Evolutionary conservation across 2,113 vertebrate genomes (phyloP).

Genomic region (Protobothrops mucrosquamatus): DNA sequence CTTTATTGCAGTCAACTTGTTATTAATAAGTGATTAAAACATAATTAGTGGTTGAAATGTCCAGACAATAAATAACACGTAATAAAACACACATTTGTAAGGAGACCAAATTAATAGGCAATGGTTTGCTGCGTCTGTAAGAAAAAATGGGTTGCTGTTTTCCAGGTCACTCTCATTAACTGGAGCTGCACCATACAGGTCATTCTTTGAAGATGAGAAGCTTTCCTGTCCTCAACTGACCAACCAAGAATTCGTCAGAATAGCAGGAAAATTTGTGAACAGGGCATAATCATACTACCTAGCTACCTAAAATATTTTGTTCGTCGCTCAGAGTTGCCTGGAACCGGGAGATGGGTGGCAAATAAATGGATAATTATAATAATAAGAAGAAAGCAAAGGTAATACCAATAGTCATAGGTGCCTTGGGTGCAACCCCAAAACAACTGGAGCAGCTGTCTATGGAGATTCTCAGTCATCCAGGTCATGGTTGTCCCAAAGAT

Average conservation of each 20-base stretch:
- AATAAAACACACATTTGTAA: not conserved
- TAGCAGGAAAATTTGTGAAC: not conserved
- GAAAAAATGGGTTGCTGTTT: not conserved
- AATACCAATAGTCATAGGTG: not conserved
- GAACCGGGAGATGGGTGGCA: not conserved
- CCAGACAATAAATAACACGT: not conserved
- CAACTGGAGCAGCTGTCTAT: not conserved
- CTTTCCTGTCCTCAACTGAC: not conserved
- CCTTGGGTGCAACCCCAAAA: not conserved
- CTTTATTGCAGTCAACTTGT: not conserved
- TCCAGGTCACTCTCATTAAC: not conserved
- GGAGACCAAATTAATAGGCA: not conserved
- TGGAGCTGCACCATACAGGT: not conserved
- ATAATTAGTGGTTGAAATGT: not conserved
- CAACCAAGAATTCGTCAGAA: not conserved
- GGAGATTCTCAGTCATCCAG: not conserved
- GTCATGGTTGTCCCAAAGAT: not conserved
- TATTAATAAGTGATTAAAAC: not conserved
- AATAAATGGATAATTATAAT: not conserved
- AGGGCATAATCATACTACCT: not conserved
- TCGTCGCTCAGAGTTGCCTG: not conserved
- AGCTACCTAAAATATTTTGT: not conserved
- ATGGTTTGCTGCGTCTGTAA: not conserved
- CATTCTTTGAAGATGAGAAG: not conserved
- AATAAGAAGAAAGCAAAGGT: not conserved